Evolutionary conservation across 2,888 invertebrate species (phyloP).

Genomic region (Hololepta plana): DNA sequence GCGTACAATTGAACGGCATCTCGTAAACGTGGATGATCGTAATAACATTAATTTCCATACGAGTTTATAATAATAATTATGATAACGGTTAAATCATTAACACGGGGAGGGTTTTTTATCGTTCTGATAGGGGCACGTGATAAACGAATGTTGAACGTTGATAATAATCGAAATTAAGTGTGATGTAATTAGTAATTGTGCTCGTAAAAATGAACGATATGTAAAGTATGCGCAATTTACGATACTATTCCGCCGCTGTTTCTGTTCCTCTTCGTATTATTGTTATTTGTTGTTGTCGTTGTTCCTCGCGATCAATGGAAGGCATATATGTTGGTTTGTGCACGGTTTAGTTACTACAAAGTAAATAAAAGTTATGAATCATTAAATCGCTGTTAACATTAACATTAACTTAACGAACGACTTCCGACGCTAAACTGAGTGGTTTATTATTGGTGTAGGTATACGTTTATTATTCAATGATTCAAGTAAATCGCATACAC

Average conservation of each 20-base stretch:
- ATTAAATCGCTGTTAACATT: conserved; percentile 16
- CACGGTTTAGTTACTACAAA: conserved; percentile 10
- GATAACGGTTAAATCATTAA: too few relatives aligned
- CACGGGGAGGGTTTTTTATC: too few relatives aligned
- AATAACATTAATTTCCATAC: too few relatives aligned
- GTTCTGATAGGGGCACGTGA: too few relatives aligned
- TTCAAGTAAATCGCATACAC: too few relatives aligned
- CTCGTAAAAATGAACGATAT: conserved; percentile 10
- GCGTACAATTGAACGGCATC: too few relatives aligned
- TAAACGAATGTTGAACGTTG: conserved; percentile 8
- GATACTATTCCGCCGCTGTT: conserved; percentile 10
- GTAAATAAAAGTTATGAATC: conserved; percentile 15
- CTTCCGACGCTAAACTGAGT: conserved; percentile 14
- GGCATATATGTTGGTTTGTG: not conserved
- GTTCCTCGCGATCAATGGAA: not conserved
- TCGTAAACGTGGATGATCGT: too few relatives aligned
- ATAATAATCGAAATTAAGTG: conserved; percentile 7
- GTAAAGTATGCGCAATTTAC: conserved; percentile 13
- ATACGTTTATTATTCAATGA: conserved; percentile 12
- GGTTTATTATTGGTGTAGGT: too few relatives aligned
- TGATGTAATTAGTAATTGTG: conserved; percentile 8
- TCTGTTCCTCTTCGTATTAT: not conserved
- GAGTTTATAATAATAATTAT: too few relatives aligned
- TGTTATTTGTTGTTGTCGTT: conserved; percentile 1
- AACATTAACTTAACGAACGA: conserved; percentile 14